Conservation (phyloP, 2,113 vertebrate genomes). For the Phalacrocorax pelagicus region DNA sequence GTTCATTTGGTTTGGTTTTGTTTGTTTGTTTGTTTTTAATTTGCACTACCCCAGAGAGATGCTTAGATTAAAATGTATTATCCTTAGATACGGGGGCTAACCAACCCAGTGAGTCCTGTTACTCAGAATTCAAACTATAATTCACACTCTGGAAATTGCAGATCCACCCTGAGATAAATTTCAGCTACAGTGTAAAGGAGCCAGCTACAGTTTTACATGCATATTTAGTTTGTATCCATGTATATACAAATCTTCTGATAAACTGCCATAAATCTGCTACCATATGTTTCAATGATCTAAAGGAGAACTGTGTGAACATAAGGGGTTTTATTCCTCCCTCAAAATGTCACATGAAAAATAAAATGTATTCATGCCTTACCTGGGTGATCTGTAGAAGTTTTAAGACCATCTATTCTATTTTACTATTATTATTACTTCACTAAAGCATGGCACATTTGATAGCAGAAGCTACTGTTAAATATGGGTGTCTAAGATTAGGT, state of each 20-base stretch:
- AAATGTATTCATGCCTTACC: not conserved
- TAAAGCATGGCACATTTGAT: not conserved
- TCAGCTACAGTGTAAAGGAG: not conserved
- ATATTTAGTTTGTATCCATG: slow-evolving; percentile 31
- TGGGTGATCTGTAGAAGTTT: not conserved
- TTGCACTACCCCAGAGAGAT: not conserved
- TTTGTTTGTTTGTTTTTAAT: not conserved
- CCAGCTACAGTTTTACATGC: not conserved
- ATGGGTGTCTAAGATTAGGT: not conserved
- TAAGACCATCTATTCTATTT: not conserved
- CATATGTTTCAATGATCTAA: slow-evolving; percentile 44
- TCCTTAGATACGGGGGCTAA: not conserved
- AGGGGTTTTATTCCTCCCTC: slow-evolving; percentile 32
- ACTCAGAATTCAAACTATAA: not conserved
- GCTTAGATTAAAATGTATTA: not conserved
- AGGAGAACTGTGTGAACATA: slow-evolving; percentile 27
- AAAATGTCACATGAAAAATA: slow-evolving; percentile 33
- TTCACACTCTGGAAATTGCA: not conserved
- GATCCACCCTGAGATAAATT: slow-evolving; percentile 6
- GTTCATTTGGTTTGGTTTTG: not conserved
- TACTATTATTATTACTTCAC: slow-evolving; percentile 23
- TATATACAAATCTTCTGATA: slow-evolving; percentile 58
- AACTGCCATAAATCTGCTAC: slow-evolving; percentile 48
- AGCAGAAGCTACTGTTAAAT: not conserved
- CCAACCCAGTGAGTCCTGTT: not conserved